phyloP scores from a whole-genome alignment of 37 sponge, comb jelly and placozoan species.

The Axinella damicornis region DNA sequence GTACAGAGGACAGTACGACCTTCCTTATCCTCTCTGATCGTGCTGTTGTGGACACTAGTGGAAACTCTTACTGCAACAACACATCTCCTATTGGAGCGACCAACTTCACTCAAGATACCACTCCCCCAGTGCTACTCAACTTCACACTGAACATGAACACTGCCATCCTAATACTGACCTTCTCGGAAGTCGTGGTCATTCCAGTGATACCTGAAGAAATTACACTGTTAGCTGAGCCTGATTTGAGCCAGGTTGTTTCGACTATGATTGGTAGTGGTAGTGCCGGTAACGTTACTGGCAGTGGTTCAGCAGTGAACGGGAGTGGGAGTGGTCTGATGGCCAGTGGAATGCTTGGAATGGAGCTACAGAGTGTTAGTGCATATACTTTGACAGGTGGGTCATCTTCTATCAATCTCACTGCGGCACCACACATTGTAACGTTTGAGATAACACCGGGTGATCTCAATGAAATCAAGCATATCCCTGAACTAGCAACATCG shows the following conservation, averaged over 20 bases:
- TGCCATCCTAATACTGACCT: slow-evolving; percentile 65
- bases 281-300: not conserved
- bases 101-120: slow-evolving; percentile 52
- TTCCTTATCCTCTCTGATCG: slow-evolving; percentile 25
- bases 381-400: slow-evolving; percentile 72
- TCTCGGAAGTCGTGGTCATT: slow-evolving; percentile 72
- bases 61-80: slow-evolving; percentile 67
- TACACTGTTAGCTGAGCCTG: slow-evolving; percentile 56
- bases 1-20: slow-evolving; percentile 16
- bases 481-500: slow-evolving; percentile 32
- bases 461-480: slow-evolving; percentile 74
- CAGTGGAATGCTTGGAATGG: not conserved
- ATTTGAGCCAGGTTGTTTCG: not conserved
- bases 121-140: slow-evolving; percentile 62
- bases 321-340: not conserved
- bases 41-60: slow-evolving; percentile 64
- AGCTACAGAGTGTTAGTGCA: not conserved
- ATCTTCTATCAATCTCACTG: slow-evolving; percentile 14
- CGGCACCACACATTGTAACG: slow-evolving; percentile 55
- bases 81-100: slow-evolving; percentile 41
- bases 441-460: slow-evolving; percentile 61
- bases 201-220: slow-evolving; percentile 29
- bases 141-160: slow-evolving; percentile 70
- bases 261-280: slow-evolving; percentile 11
- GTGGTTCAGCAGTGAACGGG: not conserved